Conservation (phyloP, 2,113 vertebrate genomes). For the Istiophorus platypterus region DNA sequence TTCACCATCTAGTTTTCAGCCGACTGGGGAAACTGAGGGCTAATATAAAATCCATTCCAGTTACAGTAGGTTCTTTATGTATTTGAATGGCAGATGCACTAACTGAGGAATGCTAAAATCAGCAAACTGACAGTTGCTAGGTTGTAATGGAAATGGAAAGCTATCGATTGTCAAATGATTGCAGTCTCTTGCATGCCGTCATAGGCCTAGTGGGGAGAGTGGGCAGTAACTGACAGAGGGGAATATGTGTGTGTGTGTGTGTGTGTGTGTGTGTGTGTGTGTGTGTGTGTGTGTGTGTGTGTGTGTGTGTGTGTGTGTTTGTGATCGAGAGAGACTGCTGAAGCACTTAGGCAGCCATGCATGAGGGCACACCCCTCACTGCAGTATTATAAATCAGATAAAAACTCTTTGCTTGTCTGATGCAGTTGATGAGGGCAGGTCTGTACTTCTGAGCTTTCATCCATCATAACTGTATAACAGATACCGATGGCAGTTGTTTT, state of each 20-base stretch:
- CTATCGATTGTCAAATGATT: conserved; percentile 59
- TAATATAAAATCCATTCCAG: background rate
- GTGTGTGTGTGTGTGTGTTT: conserved; percentile 11
- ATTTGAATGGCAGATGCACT: conserved; percentile 7
- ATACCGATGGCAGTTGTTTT: background rate
- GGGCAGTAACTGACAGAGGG: conserved; percentile 19
- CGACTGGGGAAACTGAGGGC: conserved; percentile 5
- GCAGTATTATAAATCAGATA: conserved; percentile 58
- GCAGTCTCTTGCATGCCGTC: conserved; percentile 23
- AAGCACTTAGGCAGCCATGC: conserved; percentile 26
- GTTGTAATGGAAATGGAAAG: conserved; percentile 45
- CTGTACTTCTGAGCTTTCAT: background rate
- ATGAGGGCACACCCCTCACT: conserved; percentile 40
- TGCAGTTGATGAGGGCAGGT: conserved; percentile 4
- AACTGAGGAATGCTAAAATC: background rate
- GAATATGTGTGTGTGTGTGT: conserved; percentile 11
- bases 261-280: conserved; percentile 12
- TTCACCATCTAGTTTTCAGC: conserved; percentile 12
- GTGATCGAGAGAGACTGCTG: background rate
- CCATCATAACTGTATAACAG: background rate
- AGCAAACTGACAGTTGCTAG: conserved; percentile 24
- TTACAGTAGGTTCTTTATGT: background rate
- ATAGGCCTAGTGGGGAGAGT: conserved; percentile 2
- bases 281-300: conserved; percentile 13
- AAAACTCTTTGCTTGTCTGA: conserved; percentile 5